Conservation (phyloP, 2,113 vertebrate species). For the Cyphomyrus plagiostoma region DNA sequence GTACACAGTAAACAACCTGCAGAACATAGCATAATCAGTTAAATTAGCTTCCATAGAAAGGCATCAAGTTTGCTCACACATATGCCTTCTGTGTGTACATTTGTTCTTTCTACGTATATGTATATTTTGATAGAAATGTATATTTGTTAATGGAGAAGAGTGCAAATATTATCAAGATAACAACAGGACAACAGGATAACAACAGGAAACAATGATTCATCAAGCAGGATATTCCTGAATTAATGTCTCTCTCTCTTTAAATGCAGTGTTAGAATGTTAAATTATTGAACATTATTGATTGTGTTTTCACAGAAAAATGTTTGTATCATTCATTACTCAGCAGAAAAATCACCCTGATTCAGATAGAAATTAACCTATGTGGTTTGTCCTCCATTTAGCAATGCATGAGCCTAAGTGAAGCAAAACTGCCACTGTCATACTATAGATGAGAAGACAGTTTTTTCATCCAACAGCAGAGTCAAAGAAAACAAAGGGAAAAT, state of each 20-base stretch:
- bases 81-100: background rate
- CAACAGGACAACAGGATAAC: background rate
- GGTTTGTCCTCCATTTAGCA: background rate
- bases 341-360: background rate
- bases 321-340: background rate
- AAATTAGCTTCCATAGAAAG: background rate
- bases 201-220: background rate
- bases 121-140: constrained; percentile 8
- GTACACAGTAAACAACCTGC: background rate
- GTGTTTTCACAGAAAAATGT: background rate
- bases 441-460: background rate
- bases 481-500: background rate
- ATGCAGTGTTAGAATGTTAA: background rate
- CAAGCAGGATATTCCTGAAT: background rate
- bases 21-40: background rate
- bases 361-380: background rate
- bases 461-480: background rate
- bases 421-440: background rate
- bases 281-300: background rate
- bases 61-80: background rate
- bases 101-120: background rate
- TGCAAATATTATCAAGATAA: background rate
- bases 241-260: background rate
- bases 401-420: background rate
- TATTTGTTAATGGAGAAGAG: background rate